Percentiles rank a stretch among this genome's conserved stretches.
These are phyloP conservation scores for Nasalis larvatus DNA, from an alignment of 2,113 vertebrate species.

Conservation along the genomic window DNA sequence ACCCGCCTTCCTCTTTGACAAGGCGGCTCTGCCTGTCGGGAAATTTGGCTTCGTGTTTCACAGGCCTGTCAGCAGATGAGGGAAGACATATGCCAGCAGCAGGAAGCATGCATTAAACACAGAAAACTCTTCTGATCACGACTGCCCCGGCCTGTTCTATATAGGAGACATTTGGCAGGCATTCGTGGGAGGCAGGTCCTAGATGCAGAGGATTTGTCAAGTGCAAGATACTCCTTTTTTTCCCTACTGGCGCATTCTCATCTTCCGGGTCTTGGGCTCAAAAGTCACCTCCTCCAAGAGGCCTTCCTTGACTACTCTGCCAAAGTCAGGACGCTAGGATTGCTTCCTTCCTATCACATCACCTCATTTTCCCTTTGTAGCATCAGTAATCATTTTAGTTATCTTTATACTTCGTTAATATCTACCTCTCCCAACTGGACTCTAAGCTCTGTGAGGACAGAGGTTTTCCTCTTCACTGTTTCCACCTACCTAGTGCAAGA, in stretches of 20 bases:
- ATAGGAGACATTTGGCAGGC: not conserved
- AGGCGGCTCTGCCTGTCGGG: not conserved
- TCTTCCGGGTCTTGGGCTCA: not conserved
- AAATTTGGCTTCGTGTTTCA: constrained; percentile 8
- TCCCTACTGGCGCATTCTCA: not conserved
- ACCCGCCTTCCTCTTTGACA: not conserved
- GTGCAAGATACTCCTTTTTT: not conserved
- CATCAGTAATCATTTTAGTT: not conserved
- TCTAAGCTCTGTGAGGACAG: not conserved
- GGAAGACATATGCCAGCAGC: not conserved
- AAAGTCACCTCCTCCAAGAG: not conserved
- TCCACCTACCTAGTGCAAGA: not conserved
- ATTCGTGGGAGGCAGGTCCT: not conserved
- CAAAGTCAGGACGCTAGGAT: not conserved
- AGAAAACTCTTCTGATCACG: not conserved
- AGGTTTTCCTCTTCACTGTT: not conserved
- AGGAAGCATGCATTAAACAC: not conserved
- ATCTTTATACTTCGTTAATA: too few relatives aligned
- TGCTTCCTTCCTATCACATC: not conserved
- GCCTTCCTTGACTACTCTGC: not conserved
- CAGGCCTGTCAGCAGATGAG: constrained; percentile 28
- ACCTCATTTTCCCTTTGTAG: not conserved
- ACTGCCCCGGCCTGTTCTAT: not conserved
- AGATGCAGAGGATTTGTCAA: not conserved
- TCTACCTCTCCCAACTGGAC: not conserved